These are phyloP conservation scores for Nasua narica DNA, from an alignment of 2,797 vertebrate genomes.

Conservation along the genomic window DNA sequence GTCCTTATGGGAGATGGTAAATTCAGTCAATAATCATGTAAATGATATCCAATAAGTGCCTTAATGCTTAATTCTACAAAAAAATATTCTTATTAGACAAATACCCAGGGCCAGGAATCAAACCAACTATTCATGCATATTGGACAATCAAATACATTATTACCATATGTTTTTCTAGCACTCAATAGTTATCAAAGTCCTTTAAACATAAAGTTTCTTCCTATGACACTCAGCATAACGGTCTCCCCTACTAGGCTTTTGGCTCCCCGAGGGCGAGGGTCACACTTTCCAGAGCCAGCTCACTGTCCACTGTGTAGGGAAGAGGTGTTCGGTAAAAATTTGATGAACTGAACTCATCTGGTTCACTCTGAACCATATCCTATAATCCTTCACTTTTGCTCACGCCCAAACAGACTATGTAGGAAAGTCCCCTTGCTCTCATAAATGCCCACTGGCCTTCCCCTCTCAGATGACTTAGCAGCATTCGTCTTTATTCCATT, in stretches of 20 bases:
- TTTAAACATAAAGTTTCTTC: background rate
- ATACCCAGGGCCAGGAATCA: background rate
- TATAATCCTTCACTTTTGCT: background rate
- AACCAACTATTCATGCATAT: background rate
- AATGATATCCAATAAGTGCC: slow-evolving; percentile 20
- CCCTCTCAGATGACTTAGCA: background rate
- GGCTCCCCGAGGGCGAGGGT: background rate
- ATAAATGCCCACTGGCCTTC: background rate
- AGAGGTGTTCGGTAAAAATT: background rate
- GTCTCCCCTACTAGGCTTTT: background rate
- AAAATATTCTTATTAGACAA: background rate
- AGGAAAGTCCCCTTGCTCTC: background rate
- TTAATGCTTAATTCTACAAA: slow-evolving; percentile 5
- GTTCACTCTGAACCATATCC: background rate
- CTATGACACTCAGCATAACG: background rate
- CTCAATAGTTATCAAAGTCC: background rate
- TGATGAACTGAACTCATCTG: background rate
- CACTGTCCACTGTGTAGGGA: background rate
- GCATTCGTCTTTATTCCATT: background rate
- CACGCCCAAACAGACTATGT: background rate
- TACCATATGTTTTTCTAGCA: background rate
- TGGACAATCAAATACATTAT: background rate
- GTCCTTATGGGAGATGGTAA: background rate
- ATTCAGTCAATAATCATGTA: background rate
- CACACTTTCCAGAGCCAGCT: background rate